Base-by-base conservation (phyloP, 2,797 vertebrate species). In the Erithacus rubecula region DNA sequence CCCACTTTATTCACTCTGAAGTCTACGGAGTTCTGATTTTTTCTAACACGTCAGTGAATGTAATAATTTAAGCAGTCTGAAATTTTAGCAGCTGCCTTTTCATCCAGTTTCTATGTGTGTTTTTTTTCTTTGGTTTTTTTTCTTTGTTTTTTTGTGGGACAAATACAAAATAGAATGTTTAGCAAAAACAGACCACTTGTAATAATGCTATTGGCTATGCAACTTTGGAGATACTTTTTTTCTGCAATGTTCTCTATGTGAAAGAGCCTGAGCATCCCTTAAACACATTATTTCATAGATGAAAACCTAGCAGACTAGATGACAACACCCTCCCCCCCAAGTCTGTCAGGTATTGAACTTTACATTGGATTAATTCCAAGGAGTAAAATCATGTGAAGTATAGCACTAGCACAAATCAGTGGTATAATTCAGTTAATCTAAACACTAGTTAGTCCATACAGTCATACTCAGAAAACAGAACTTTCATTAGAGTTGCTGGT, bases 271-370 rank as follows among this genome's bases (percentile, higher is more conserved):
- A 8, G 12, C 46, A 71, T 53, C 27, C 24, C 49, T 64, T 85
- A 85, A 89, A 39, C 20, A 67, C 36, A 27, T 29, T 1, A 52
- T 56, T 83, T 83, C 11, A 3, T 13, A 74, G 47, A 52, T 22
- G n/a, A 89, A 89, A 91, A 63, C 14, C 20, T 55, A 55, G 9
- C 1, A 16, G 59, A 44, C 22, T 43, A 62, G 11, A 43, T 69
- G 39, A 58, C 30, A 74, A 9, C 15, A 44, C 5, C 3, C 14
- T 49, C 7, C 1, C 1, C 6, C 18, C 5, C 11, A 53, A 53
- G 52, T 58, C 62, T 76, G 29, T 53, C 71, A 76, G 56, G 27
- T 93, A 89, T 44, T 86, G 87, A 95, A 67, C 47, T 87, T 83
- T 71, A 46, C 52, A 46, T 52, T 92, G 81, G 53, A 71, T 30